Percentiles rank a stretch among this genome's conserved stretches.
Conservation (phyloP, 1,140 invertebrate species). For the Sinonovacula constricta region DNA sequence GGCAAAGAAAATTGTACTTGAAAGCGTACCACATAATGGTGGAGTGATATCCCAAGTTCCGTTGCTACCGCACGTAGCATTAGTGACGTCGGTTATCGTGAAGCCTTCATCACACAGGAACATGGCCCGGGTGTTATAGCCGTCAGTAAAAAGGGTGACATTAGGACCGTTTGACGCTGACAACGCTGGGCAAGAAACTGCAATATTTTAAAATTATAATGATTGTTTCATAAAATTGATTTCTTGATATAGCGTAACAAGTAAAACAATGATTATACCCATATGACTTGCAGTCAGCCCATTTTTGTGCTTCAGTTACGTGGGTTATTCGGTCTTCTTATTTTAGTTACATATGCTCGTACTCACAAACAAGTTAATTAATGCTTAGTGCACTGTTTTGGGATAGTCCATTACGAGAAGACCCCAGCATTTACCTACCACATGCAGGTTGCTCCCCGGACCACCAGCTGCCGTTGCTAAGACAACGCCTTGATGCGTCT, state of each 20-base stretch:
- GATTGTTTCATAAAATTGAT: too few relatives aligned
- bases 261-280: background rate
- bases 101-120: slow-evolving; percentile 24
- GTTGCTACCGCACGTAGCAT: slow-evolving; percentile 25
- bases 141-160: slow-evolving; percentile 6
- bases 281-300: background rate
- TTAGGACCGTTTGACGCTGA: background rate
- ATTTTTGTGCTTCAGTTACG: background rate
- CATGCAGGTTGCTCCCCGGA: slow-evolving; percentile 11
- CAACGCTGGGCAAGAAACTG: slow-evolving; percentile 3
- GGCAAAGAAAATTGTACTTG: too few relatives aligned
- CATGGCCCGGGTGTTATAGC: background rate
- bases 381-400: background rate
- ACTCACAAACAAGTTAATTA: background rate
- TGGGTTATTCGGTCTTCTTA: background rate
- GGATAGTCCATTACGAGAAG: background rate
- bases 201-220: too few relatives aligned
- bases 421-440: slow-evolving; percentile 1
- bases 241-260: background rate
- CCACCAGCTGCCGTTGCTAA: slow-evolving; percentile 23
- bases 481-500: background rate
- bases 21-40: slow-evolving; percentile 23
- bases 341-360: background rate
- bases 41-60: slow-evolving; percentile 11
- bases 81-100: slow-evolving; percentile 14